Evolutionary conservation across 2,888 invertebrate species (phyloP).

Genomic region (Trilocha varians): DNA sequence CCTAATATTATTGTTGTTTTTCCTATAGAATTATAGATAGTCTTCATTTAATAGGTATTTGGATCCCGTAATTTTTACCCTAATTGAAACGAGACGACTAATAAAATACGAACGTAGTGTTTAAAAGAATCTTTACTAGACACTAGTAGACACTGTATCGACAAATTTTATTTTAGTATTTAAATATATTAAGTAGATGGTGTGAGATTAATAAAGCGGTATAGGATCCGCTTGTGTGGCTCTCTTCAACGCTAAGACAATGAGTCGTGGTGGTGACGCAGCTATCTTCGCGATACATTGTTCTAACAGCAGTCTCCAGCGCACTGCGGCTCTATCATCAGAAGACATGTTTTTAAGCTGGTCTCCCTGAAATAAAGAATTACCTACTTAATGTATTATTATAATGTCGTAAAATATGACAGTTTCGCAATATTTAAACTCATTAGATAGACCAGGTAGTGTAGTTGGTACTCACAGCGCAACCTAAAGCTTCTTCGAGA

Average conservation of each 20-base stretch:
- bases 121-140: too few species aligned
- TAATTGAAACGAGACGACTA: too few species aligned
- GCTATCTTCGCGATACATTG: slow-evolving; percentile 74
- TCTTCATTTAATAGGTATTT: too few species aligned
- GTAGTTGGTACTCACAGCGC: slow-evolving; percentile 52
- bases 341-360: slow-evolving; percentile 66
- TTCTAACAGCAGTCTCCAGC: slow-evolving; percentile 78
- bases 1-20: too few species aligned
- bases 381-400: too few species aligned
- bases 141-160: too few species aligned
- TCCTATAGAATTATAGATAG: too few species aligned
- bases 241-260: slow-evolving; percentile 41
- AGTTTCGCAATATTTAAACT: neutral
- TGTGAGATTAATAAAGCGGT: slow-evolving; percentile 47
- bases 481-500: slow-evolving; percentile 74
- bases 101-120: too few species aligned
- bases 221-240: slow-evolving; percentile 58
- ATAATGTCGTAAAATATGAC: too few species aligned
- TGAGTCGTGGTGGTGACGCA: slow-evolving; percentile 41
- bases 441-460: neutral
- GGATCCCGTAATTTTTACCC: too few species aligned
- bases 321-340: slow-evolving; percentile 66
- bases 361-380: slow-evolving; percentile 41
- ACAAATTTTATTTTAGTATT: too few species aligned
- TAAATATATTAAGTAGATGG: too few species aligned